Evolutionary conservation across 1,140 invertebrate genomes (phyloP), one percentile per base, ranked within the genome.

Genomic region (Procambarus clarkii): DNA sequence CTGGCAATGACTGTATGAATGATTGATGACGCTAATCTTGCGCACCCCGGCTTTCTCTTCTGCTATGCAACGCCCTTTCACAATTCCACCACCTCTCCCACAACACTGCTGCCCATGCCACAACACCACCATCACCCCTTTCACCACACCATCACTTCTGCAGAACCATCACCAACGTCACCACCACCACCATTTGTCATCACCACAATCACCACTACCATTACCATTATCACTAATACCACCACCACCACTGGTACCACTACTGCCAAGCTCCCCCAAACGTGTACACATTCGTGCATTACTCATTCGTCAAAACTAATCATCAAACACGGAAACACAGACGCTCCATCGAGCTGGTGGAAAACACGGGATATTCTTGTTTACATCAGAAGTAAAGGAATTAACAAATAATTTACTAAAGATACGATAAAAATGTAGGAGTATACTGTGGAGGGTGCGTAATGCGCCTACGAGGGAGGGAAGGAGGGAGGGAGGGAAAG

Each of bases 1-100:
- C 78, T 44, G 21, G 50, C 77, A 83, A 82, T 76, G 79, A 82
- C 80, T 82, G 80, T 64, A 76, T 83, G 87, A 89, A 89, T 89
- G 87, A 89, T 89, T n/a, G 87, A 82, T 82, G 69, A 71, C 79
- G 44, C 60, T 82, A 83, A 82, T 82, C 87, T 89, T 54, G 79
- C 80, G 24, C 74, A 89, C 79, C 79, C 34, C 9, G 4, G 71
- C 46, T 58, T 82, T 83, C 64, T 82, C 79, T 88, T 88, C 58
- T 34, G 50, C 80, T 58, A 24, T 64, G 60, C 60, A 18, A 64
- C 60, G 13, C 13, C 21, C 60, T 18, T 5, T 18, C 13, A 4
- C 18, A 64, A 13, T 4, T 21, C 60, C 60, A 64, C 1, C 60
- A 64, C 18, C 18, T 21, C 60, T 5, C 50, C 50, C 45, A 5